These are phyloP conservation scores for Acanthaster planci DNA, from an alignment of 35 echinoderm and acorn worm genomes.

Conservation along the genomic window DNA sequence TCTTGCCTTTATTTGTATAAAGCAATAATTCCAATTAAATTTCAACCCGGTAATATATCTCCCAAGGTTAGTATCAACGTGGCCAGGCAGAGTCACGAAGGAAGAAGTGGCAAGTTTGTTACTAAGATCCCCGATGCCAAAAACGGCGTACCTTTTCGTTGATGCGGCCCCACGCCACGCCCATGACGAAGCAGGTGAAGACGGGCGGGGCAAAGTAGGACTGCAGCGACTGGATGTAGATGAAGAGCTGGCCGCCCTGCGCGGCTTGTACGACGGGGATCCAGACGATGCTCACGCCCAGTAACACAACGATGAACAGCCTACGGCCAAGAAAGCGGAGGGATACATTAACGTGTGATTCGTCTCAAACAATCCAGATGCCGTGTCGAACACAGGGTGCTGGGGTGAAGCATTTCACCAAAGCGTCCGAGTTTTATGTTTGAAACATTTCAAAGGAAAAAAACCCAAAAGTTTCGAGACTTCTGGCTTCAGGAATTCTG, in stretches of 20 bases:
- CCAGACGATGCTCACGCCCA: slow-evolving; percentile 86
- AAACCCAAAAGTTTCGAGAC: too few relatives aligned
- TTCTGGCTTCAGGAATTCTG: too few relatives aligned
- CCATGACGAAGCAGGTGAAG: slow-evolving; percentile 79
- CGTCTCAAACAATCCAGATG: neutral
- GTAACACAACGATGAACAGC: slow-evolving; percentile 70
- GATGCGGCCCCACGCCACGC: slow-evolving; percentile 62
- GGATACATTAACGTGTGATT: neutral
- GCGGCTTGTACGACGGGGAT: slow-evolving; percentile 79
- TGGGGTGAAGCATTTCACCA: too few relatives aligned
- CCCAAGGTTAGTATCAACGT: too few relatives aligned
- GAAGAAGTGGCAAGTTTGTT: too few relatives aligned
- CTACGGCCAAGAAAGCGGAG: slow-evolving; percentile 23
- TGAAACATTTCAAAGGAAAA: too few relatives aligned
- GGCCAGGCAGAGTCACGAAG: too few relatives aligned
- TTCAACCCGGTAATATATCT: too few relatives aligned
- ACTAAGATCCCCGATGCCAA: too few relatives aligned
- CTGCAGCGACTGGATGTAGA: slow-evolving; percentile 89
- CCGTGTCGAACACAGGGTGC: neutral
- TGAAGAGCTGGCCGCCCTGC: slow-evolving; percentile 84
- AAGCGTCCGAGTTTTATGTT: too few relatives aligned
- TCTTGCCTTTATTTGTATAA: too few relatives aligned
- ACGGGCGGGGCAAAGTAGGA: slow-evolving; percentile 94
- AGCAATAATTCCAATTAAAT: too few relatives aligned
- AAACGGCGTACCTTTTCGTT: slow-evolving; percentile 75